Evolutionary conservation across 2,888 invertebrate genomes (phyloP).

Genomic region (Pocota personata): DNA sequence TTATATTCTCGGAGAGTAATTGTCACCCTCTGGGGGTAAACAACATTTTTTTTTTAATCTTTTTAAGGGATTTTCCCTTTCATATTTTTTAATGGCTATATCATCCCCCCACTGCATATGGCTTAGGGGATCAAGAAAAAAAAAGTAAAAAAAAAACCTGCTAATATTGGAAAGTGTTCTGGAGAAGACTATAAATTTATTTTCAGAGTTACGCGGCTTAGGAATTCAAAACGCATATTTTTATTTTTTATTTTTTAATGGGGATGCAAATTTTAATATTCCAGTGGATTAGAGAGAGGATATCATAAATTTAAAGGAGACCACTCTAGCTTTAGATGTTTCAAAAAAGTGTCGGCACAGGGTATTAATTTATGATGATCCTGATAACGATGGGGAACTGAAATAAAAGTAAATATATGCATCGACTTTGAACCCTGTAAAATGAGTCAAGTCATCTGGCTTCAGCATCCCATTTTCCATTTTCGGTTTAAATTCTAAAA

Average conservation of each 20-base stretch:
- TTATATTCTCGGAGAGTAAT: slow-evolving; percentile 31
- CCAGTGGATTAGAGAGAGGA: not conserved
- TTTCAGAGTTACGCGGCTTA: slow-evolving; percentile 22
- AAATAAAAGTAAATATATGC: not conserved
- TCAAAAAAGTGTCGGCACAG: not conserved
- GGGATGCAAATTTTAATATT: not conserved
- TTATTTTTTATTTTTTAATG: slow-evolving; percentile 12
- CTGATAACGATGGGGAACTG: slow-evolving; percentile 17
- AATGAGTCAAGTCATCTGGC: too few species aligned
- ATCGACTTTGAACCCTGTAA: not conserved
- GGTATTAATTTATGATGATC: slow-evolving; percentile 65
- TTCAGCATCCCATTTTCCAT: too few species aligned
- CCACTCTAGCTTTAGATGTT: not conserved
- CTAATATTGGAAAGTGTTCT: slow-evolving; percentile 45
- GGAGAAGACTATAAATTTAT: slow-evolving; percentile 36
- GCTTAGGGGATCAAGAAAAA: not conserved
- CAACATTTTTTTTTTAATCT: slow-evolving; percentile 52
- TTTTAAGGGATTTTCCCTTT: slow-evolving; percentile 52
- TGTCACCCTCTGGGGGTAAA: slow-evolving; percentile 29
- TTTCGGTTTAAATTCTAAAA: too few species aligned
- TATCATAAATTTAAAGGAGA: slow-evolving; percentile 14
- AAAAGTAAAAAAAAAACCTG: not conserved
- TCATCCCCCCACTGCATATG: not conserved
- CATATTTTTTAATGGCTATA: slow-evolving; percentile 32
- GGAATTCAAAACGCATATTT: slow-evolving; percentile 50